Base-by-base conservation (phyloP, 2,888 invertebrate genomes). In the Diloba caeruleocephala region DNA sequence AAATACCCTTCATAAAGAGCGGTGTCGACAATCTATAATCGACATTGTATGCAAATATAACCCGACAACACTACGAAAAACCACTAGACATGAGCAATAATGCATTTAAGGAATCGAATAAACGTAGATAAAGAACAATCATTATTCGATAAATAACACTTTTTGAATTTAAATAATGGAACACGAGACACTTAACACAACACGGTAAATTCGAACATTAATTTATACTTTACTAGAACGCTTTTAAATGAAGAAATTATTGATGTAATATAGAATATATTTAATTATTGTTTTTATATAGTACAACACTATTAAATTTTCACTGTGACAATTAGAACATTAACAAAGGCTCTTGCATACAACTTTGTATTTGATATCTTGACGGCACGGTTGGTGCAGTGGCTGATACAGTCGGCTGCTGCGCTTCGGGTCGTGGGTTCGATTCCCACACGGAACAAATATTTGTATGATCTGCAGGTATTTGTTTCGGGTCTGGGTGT, bases 41-140 rank as follows among this genome's bases (percentile, higher is more conserved):
- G 74, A 75, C 48, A 68, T 74, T 68, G 45, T 67, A 76, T 78
- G 71, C 60, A 70, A 78, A 78, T 70, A 42, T n/a, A 6, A 53
- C 34, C 33, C 14, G 32, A 54, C 68, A 68, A 42, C 58, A 51
- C 55, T 53, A 70, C 42, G 28, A 58, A 61, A 60, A 67, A 56
- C 55, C 28, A 37, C 50, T 42, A 42, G 14, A 26, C 36, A 38
- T 45, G 42, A 54, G 45, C 58, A 33, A 52, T 63, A 62, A 58
- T 37, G 34, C 54, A 41, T 53, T 60, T 44, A 55, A 45, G 31
- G 53, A 56, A 54, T 52, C 51, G 69, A 61, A 61, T 61, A 66
- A 59, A 51, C 29, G 36, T 33, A 15, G 39, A 43, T 42, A 61
- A 42, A 69, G 41, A 51, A 51, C 50, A 45, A 37, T 55, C 39